Conservation (phyloP, 1,140 invertebrate species). For the Euglossa dilemma region DNA sequence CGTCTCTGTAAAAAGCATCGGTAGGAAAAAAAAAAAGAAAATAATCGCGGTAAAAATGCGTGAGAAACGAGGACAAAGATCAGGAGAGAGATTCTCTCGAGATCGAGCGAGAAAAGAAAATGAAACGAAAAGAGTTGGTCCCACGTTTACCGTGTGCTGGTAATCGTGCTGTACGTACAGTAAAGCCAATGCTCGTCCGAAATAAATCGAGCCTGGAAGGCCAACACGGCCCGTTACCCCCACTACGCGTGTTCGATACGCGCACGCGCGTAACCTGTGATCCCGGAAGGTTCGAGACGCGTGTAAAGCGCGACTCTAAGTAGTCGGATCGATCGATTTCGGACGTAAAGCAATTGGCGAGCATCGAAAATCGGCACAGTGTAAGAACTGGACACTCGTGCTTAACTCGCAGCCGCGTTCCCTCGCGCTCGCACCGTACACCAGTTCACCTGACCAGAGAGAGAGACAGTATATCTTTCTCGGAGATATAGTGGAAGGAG, state of each 20-base stretch:
- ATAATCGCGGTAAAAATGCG: not conserved
- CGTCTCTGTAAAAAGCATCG: not conserved
- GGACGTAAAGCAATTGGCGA: not conserved
- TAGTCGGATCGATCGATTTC: not conserved
- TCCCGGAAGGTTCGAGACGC: not conserved
- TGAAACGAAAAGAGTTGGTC: not conserved
- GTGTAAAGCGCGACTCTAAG: not conserved
- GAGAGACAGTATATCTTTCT: constrained; percentile 2
- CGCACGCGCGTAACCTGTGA: too few species aligned
- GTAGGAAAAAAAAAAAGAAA: too few species aligned
- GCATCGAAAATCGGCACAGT: not conserved
- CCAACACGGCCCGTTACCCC: not conserved
- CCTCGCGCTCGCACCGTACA: constrained; percentile 45
- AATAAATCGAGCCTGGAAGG: not conserved
- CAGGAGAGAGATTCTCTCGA: not conserved
- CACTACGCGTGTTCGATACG: too few species aligned
- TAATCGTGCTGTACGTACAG: not conserved
- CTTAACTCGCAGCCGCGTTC: constrained; percentile 39
- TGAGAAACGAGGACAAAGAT: not conserved
- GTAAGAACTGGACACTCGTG: not conserved
- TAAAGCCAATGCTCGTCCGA: not conserved
- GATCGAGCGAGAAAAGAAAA: not conserved
- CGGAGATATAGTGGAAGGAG: not conserved
- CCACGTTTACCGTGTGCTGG: not conserved
- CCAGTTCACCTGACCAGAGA: constrained; percentile 38